Evolutionary conservation across 2,797 vertebrate genomes (phyloP).

Genomic region (Eulemur rubriventer): DNA sequence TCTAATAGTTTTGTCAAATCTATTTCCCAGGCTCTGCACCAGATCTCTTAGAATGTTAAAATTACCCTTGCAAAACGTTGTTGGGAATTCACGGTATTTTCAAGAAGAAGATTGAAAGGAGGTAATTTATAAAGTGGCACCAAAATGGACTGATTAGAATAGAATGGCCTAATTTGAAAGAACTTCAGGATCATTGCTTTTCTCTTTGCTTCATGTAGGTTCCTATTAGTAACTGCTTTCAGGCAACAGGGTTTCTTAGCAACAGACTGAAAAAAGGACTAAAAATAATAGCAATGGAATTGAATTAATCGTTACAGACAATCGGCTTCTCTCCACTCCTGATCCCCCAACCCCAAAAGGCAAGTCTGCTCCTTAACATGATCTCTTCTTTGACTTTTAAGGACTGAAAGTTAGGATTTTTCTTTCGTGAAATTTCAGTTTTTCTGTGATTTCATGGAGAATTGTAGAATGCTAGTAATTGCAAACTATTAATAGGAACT

Average conservation of each 20-base stretch:
- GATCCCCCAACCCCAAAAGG: background rate
- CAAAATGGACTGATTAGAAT: background rate
- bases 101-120: constrained; percentile 17
- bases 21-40: background rate
- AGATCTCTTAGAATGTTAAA: constrained; percentile 43
- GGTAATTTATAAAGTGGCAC: background rate
- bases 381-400: background rate
- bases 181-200: constrained; percentile 33
- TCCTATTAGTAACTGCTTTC: constrained; percentile 54
- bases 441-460: background rate
- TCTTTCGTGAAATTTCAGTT: background rate
- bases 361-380: background rate
- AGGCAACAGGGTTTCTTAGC: background rate
- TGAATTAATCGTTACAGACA: constrained; percentile 13
- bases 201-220: constrained; percentile 13
- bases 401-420: background rate
- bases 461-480: constrained; percentile 13
- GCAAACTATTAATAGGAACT: background rate
- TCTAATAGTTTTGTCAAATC: background rate
- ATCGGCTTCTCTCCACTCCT: background rate
- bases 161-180: background rate
- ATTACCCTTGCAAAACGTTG: background rate
- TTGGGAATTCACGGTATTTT: background rate
- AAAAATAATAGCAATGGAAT: constrained; percentile 23
- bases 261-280: background rate